Conservation (phyloP, 2,113 vertebrate genomes). For the Odobenus rosmarus region DNA sequence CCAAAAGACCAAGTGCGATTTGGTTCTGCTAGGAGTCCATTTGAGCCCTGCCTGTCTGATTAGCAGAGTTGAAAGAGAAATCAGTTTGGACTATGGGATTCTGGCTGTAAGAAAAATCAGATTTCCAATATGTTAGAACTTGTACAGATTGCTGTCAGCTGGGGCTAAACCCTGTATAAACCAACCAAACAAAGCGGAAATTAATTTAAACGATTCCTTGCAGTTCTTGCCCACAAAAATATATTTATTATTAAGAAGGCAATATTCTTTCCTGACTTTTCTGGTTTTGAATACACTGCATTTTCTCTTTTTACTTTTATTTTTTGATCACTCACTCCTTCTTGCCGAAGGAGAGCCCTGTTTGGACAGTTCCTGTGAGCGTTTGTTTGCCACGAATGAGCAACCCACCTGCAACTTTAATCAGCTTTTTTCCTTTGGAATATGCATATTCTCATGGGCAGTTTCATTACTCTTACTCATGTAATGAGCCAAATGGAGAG, state of each 20-base stretch:
- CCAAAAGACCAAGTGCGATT: constrained; percentile 28
- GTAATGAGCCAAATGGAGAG: neutral
- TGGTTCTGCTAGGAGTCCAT: neutral
- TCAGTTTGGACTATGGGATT: constrained; percentile 63
- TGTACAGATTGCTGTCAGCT: constrained; percentile 43
- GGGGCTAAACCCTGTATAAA: constrained; percentile 70
- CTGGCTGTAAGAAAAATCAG: constrained; percentile 71
- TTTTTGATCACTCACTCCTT: neutral
- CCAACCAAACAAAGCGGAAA: constrained; percentile 72
- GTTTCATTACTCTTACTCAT: neutral
- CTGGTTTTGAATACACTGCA: constrained; percentile 7
- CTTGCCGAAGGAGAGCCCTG: neutral
- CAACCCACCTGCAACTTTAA: neutral
- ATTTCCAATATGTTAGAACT: constrained; percentile 77
- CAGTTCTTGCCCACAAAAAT: constrained; percentile 71
- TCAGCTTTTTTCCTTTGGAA: neutral
- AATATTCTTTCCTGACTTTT: constrained; percentile 74
- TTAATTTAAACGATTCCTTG: constrained; percentile 80
- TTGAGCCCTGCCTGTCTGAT: constrained; percentile 63
- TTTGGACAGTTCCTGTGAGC: neutral
- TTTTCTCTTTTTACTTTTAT: neutral
- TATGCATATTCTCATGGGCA: rapidly evolving
- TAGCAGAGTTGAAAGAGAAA: constrained; percentile 69
- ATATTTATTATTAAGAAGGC: constrained; percentile 82
- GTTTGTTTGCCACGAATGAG: neutral